A percentile compares a stretch with the other conserved stretches of the same genome.
Evolutionary conservation across 2,888 invertebrate genomes (phyloP).

Genomic region (Pristionchus fissidentatus): DNA sequence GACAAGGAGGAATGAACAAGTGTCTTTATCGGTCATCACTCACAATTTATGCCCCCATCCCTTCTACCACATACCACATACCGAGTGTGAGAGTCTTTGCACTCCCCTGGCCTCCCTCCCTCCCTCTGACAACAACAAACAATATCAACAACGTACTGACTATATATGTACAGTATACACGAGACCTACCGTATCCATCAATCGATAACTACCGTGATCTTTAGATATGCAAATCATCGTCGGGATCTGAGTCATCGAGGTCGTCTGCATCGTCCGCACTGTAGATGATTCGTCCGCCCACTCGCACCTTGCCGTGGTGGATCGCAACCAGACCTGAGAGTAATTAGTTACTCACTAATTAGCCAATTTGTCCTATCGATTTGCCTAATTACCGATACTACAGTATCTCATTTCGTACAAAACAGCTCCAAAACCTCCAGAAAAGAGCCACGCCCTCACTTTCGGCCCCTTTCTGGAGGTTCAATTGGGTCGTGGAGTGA

Average conservation of each 20-base stretch:
- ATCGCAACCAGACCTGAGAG: conserved; percentile 43
- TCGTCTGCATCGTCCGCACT: conserved; percentile 71
- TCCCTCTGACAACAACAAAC: conserved; percentile 24
- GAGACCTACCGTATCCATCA: not conserved
- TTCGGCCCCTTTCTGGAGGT: too few relatives aligned
- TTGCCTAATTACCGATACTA: not conserved
- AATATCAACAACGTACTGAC: conserved; percentile 1
- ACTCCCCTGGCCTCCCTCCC: not conserved
- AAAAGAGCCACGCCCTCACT: too few relatives aligned
- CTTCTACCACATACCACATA: not conserved
- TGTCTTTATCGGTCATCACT: not conserved
- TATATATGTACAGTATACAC: not conserved
- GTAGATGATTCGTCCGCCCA: conserved; percentile 71
- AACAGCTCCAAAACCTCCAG: not conserved
- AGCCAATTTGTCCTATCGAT: too few relatives aligned
- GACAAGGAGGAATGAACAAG: not conserved
- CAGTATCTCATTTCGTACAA: not conserved
- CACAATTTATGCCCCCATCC: not conserved
- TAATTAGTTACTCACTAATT: not conserved
- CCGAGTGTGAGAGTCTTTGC: not conserved
- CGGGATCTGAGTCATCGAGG: conserved; percentile 72
- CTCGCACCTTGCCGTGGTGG: conserved; percentile 58
- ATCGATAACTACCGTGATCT: conserved; percentile 36
- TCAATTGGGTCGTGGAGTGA: too few relatives aligned
- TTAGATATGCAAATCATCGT: conserved; percentile 69